Base-by-base conservation (phyloP, 2,113 vertebrate genomes). In the Vulpes vulpes region DNA sequence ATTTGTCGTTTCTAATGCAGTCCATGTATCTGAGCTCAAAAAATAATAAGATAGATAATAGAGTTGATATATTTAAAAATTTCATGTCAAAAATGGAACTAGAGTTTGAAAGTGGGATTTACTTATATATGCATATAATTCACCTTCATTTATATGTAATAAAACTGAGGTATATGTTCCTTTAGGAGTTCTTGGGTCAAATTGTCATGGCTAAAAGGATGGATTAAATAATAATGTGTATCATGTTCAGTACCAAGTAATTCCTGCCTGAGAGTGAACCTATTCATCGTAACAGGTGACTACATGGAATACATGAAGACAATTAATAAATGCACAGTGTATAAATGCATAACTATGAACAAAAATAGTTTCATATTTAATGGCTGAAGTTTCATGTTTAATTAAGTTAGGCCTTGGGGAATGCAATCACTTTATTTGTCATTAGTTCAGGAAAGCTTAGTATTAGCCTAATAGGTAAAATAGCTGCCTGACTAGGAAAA, bases 331-430 rank as follows among this genome's bases (percentile, higher is more conserved):
- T 84, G 60, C 16, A 73, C 32, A 95, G 14, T 71, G 3, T 74
- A 90, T 96, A 90, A 94, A 87, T 76, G 22, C 17, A 79, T 83
- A 95, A 81, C 73, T 88, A 17, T 92, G 19, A 87, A 51, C 22
- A 76, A 90, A 84, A 97, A 88, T 82, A 32, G 69, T 73, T 97
- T 90, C 35, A 86, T 73, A 27, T 69, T 91, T 97, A 69, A 43
- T 86, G 59, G 27, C 8, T 89, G 79, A 76, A 19, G 3, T 67
- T 96, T 94, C 67, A 35, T 35, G 20, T 87, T 90, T 95, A 53
- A 89, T 92, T 87, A 88, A 91, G 8, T 81, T 94, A 49, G 78
- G 22, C 35, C 38, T 96, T 94, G 27, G 35, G n/a, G 57, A 55
- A 74, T 55, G 57, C 3, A 89, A 32, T 89, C 20, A 71, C 51